Evolutionary conservation across 2,797 vertebrate genomes (phyloP).

Genomic region (Pteronotus mesoamericanus): DNA sequence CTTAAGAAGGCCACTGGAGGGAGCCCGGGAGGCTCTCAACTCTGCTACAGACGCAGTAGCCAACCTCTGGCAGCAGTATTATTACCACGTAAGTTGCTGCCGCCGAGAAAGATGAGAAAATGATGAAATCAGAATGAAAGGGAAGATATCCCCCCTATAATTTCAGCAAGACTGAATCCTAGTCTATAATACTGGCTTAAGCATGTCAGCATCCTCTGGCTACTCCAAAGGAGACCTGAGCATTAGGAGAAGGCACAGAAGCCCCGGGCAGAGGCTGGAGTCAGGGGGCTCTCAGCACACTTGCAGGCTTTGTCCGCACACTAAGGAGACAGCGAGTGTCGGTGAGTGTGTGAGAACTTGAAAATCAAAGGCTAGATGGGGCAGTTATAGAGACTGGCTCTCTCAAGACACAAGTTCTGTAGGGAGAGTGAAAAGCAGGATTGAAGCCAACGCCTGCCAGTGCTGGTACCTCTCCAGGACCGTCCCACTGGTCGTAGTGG

Average conservation of each 20-base stretch:
- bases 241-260: neutral
- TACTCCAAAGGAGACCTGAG: neutral
- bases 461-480: constrained; percentile 93
- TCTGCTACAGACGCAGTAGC: neutral
- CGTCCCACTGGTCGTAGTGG: constrained; percentile 88
- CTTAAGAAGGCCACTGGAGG: constrained; percentile 62
- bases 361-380: neutral
- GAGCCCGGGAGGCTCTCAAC: constrained; percentile 20
- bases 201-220: neutral
- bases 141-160: neutral
- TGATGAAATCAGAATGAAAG: neutral
- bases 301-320: neutral
- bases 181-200: neutral
- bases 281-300: neutral
- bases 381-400: neutral
- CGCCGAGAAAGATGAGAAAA: constrained; percentile 58
- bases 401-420: neutral
- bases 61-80: constrained; percentile 39
- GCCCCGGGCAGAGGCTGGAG: neutral
- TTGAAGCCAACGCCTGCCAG: neutral
- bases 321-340: neutral
- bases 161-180: constrained; percentile 10
- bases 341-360: neutral
- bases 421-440: neutral
- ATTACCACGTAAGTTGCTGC: constrained; percentile 31